A percentile compares a stretch with the other conserved stretches of the same genome.
Conservation (phyloP, 1,140 invertebrate species). For the Tenebrio molitor region DNA sequence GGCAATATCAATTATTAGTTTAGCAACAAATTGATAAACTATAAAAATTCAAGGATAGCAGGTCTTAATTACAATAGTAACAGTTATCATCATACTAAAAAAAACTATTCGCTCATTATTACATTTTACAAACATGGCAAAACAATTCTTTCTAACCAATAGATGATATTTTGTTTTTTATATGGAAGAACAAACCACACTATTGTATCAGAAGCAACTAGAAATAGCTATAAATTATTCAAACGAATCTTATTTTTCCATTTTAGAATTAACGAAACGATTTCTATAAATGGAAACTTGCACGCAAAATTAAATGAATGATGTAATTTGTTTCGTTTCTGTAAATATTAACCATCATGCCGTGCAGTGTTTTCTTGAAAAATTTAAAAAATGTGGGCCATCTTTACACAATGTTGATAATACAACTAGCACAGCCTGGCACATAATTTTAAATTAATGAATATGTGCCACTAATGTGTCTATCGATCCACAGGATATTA, state of each 20-base stretch:
- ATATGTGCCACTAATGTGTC: neutral
- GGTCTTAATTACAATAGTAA: too few relatives aligned
- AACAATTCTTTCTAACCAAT: too few relatives aligned
- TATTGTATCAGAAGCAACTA: too few relatives aligned
- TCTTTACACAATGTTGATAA: constrained; percentile 7
- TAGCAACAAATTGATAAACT: too few relatives aligned
- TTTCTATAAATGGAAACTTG: constrained; percentile 14
- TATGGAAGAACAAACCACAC: too few relatives aligned
- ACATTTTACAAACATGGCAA: too few relatives aligned
- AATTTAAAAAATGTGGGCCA: constrained; percentile 13
- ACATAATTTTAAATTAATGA: constrained; percentile 22
- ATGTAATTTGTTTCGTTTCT: constrained; percentile 11
- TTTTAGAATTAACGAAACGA: constrained; percentile 1
- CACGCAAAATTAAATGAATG: constrained; percentile 29
- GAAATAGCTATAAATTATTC: too few relatives aligned
- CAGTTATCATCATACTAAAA: too few relatives aligned
- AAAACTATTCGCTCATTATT: too few relatives aligned
- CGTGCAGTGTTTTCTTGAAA: constrained; percentile 11
- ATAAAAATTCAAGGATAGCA: too few relatives aligned
- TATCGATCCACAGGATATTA: neutral
- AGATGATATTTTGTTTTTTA: too few relatives aligned
- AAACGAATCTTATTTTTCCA: neutral
- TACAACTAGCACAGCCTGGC: constrained; percentile 20
- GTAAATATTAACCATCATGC: constrained; percentile 2
- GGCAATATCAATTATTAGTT: too few relatives aligned